phyloP scores from a whole-genome alignment of 2,888 invertebrate genomes.

The Drosophila rubida region DNA sequence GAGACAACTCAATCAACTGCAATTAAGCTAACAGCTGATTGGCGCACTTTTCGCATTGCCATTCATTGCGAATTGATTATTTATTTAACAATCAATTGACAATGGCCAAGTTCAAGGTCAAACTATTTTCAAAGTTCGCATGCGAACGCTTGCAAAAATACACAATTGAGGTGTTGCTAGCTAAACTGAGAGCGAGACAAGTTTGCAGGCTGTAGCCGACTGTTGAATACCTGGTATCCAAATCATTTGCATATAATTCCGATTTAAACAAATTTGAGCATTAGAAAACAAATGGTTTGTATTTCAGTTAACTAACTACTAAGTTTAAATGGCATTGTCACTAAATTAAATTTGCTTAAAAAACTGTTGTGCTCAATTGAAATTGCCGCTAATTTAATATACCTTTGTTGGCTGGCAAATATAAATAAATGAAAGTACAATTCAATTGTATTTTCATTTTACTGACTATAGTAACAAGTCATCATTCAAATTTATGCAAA shows the following conservation, averaged over 20 bases:
- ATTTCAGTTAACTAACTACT: too few relatives aligned
- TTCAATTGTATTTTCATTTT: slow-evolving; percentile 2
- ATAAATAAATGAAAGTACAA: slow-evolving; percentile 6
- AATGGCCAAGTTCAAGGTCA: slow-evolving; percentile 22
- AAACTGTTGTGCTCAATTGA: neutral
- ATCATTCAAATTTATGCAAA: slow-evolving; percentile 2
- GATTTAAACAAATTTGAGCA: neutral
- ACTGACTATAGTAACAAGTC: neutral
- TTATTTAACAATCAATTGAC: slow-evolving; percentile 11
- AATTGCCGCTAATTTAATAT: neutral
- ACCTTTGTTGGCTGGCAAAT: neutral
- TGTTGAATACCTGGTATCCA: neutral
- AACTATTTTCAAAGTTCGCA: neutral
- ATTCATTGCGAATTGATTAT: neutral
- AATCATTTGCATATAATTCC: neutral
- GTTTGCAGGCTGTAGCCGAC: neutral
- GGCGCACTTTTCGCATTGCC: slow-evolving; percentile 1
- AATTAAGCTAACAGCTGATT: slow-evolving; percentile 4
- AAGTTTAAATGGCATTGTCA: too few relatives aligned
- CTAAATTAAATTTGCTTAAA: too few relatives aligned
- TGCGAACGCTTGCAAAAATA: slow-evolving; percentile 1
- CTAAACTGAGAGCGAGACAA: neutral
- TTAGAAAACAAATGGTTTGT: too few relatives aligned
- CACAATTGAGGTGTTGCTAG: neutral
- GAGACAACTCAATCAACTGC: neutral